Evolutionary conservation across 2,797 vertebrate species (phyloP).

Genomic region (Anguilla megastoma): DNA sequence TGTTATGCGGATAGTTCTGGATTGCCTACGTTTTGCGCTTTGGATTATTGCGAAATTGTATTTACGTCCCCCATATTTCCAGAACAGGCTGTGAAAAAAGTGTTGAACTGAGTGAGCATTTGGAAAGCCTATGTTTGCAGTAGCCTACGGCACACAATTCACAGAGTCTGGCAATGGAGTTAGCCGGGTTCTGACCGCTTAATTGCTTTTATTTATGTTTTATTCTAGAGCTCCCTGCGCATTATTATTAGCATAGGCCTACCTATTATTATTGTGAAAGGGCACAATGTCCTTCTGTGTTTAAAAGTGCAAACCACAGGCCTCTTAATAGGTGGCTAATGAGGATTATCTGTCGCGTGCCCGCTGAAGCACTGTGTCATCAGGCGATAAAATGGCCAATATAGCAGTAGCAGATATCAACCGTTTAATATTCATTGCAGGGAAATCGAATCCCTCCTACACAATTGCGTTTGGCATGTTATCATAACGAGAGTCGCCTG

Average conservation of each 20-base stretch:
- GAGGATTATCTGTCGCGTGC: conserved; percentile 20
- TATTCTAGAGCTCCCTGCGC: conserved; percentile 37
- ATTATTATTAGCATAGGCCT: conserved; percentile 33
- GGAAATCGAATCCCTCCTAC: not conserved
- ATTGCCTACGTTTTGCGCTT: not conserved
- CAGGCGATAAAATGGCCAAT: not conserved
- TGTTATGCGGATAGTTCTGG: not conserved
- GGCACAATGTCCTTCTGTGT: not conserved
- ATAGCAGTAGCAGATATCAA: not conserved
- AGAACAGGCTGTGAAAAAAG: not conserved
- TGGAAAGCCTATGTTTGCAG: conserved; percentile 38
- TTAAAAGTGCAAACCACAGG: not conserved
- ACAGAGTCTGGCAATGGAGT: not conserved
- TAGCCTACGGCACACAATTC: not conserved
- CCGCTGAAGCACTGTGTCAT: not conserved
- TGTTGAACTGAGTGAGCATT: conserved; percentile 41
- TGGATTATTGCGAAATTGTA: not conserved
- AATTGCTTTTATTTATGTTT: conserved; percentile 48
- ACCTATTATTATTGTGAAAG: conserved; percentile 23
- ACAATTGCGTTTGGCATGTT: not conserved
- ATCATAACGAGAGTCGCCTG: not conserved
- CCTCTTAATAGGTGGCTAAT: conserved; percentile 3
- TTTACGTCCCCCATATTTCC: not conserved
- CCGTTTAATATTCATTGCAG: not conserved
- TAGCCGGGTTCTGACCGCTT: conserved; percentile 19